Evolutionary conservation across 2,797 vertebrate species (phyloP), one percentile per base, ranked within the genome.

Genomic region (Arctocebus calabarensis): DNA sequence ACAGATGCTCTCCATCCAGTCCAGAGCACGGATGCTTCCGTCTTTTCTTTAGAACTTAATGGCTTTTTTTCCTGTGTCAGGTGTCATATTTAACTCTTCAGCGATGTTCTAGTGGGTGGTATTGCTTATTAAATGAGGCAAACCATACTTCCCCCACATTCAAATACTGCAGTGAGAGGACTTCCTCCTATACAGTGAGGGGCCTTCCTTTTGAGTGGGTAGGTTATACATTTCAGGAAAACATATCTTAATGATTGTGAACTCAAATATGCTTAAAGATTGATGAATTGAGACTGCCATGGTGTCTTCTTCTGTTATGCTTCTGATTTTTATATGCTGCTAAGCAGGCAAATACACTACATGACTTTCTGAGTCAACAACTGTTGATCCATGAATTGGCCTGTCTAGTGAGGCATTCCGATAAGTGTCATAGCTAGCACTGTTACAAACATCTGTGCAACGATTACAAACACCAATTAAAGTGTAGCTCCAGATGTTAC

Each of bases 401-500:
- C 68, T 90, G 86, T 95, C 43, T 79, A 52, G n/a, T 43, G 57
- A 0, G 0, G 3, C 66, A 78, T 70, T 66, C 25, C 4, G 19
- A 88, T 83, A 90, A 85, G 37, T n/a, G n/a, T n/a, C n/a, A 52
- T 94, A 93, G 82, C 40, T 66, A 96, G 81, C 82, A 90, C 55
- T 48, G 57, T 55, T 90, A 37, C 52, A 78, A 94, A 85, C 95
- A 97, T 77, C 89, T 97, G 92, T 91, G 68, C 20, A 74, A 48
- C n/a, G 74, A 37, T 96, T 84, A 70, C 37, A 89, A 84, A 37
- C 61, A 64, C 68, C 71, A 85, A 93, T 97, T 97, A 96, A 95
- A 96, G 40, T 71, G 25, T 52, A 77, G 77, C 84, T 95, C 66
- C 95, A 96, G 97, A 97, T 96, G 94, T 91, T 95, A 73, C 3